Base-by-base conservation (phyloP, 2,113 vertebrate species). In the Rhabdomys dilectus region DNA sequence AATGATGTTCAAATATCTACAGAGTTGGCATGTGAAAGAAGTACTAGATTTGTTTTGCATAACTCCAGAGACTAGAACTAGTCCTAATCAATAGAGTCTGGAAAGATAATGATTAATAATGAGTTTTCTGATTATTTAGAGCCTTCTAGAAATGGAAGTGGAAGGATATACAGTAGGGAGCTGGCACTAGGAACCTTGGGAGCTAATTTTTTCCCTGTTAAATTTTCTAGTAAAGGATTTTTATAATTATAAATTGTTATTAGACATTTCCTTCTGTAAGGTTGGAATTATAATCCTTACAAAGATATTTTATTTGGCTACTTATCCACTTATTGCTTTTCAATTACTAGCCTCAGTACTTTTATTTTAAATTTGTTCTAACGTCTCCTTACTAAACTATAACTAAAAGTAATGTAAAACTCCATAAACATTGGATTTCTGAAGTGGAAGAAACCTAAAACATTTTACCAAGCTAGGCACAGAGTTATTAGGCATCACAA, bases 241-340 rank as follows among this genome's bases (percentile, higher is more conserved):
- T 2, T 21, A 22, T 86, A 86, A 56, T 17, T 70, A 36, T 64
- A 24, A 39, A 90, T 7, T 60, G 36, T 64, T 80, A 62, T 29
- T 76, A 34, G 42, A 91, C 89, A 66, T 21, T 82, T 15, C 62
- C 17, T 87, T 68, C 42, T 51, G 1, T 80, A 6, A 60, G 2
- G 1, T 73, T 51, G 10, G 62, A 86, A 3, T 85, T 84, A 70
- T 88, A 70, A 86, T 93, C n/a, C 9, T 86, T 91, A 45, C 15
- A 85, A 60, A 85, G 29, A 29, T 34, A 19, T 93, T 93, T 97
- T 86, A 62, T 93, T 91, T 93, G 8, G 29, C 82, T 93, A 42
- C 58, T 82, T 82, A 92, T 86, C 22, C 45, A 70, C 3, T 90
- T 94, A 48, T 3, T 75, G 16, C 13, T 68, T 95, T 70, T 93